Conservation (phyloP, 1,140 invertebrate species). For the Anastrepha obliqua region DNA sequence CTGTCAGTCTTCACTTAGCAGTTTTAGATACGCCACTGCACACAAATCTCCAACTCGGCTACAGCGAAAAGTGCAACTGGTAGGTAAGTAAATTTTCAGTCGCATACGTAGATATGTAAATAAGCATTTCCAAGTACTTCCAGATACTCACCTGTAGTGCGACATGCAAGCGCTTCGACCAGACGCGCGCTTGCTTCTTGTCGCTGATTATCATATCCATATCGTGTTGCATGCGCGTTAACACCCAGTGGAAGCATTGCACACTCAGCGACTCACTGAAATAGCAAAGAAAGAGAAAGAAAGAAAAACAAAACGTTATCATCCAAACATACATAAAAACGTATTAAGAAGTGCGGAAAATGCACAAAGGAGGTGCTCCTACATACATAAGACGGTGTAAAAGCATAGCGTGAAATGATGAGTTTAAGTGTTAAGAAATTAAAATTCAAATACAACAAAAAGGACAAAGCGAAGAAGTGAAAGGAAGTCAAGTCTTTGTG, state of each 20-base stretch:
- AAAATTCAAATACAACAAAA: conserved; percentile 27
- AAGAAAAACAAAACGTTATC: conserved; percentile 12
- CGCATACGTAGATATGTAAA: neutral
- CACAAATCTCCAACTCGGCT: too few species aligned
- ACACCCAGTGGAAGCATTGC: conserved; percentile 93
- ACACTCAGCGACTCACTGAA: conserved; percentile 92
- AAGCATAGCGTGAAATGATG: conserved; percentile 31
- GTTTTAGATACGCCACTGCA: too few species aligned
- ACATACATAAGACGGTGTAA: neutral
- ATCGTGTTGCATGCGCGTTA: conserved; percentile 92
- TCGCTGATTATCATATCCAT: conserved; percentile 90
- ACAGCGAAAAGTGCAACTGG: too few species aligned
- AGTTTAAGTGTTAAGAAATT: conserved; percentile 50
- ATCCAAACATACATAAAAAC: neutral
- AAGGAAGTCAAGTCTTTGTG: neutral
- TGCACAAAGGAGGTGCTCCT: neutral
- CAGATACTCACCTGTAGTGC: conserved; percentile 78
- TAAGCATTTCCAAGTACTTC: neutral
- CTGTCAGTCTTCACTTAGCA: too few species aligned
- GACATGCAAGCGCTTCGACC: conserved; percentile 90
- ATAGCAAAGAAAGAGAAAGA: conserved; percentile 62
- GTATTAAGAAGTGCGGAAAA: conserved; percentile 9
- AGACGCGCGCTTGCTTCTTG: conserved; percentile 88
- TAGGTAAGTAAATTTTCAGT: too few species aligned
- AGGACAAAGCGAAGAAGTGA: neutral